Percentiles rank a stretch among this genome's conserved stretches.
phyloP scores from a whole-genome alignment of 2,797 vertebrate species.

The Morelia viridis region DNA sequence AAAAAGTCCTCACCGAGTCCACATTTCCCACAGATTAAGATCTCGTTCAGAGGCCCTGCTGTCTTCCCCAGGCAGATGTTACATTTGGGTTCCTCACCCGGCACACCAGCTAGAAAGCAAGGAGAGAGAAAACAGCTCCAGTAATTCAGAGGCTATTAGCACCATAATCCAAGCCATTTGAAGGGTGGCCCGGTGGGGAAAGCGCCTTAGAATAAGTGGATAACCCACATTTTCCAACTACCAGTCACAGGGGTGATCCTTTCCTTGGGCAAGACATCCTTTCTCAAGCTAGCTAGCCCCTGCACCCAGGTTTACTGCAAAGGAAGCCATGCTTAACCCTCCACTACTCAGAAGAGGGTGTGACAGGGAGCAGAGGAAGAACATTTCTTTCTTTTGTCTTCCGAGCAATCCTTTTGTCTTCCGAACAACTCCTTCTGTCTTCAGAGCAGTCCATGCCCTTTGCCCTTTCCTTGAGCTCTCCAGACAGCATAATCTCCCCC shows the following conservation, averaged over 20 bases:
- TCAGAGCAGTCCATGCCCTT: too few species aligned
- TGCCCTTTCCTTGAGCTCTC: too few species aligned
- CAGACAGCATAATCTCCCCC: too few species aligned
- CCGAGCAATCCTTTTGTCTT: too few species aligned
- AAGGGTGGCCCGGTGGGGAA: background rate
- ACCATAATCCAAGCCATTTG: background rate
- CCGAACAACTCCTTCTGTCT: too few species aligned
- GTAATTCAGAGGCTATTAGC: too few species aligned
- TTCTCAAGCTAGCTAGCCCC: background rate
- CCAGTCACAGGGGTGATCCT: background rate
- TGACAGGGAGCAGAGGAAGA: too few species aligned
- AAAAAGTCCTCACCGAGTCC: conserved; percentile 84
- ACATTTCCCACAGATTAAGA: conserved; percentile 96
- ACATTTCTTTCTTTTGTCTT: too few species aligned
- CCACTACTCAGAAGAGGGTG: background rate
- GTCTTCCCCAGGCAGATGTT: conserved; percentile 85
- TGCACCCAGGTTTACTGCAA: background rate
- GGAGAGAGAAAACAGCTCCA: background rate
- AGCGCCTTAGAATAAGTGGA: background rate
- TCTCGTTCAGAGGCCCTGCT: conserved; percentile 77
- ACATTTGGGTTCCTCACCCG: conserved; percentile 90
- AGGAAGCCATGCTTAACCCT: background rate
- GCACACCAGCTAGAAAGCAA: conserved; percentile 81
- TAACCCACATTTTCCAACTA: background rate
- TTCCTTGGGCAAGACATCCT: background rate